Conservation (phyloP, 2,113 vertebrate genomes). For the Pycnonotus jocosus region DNA sequence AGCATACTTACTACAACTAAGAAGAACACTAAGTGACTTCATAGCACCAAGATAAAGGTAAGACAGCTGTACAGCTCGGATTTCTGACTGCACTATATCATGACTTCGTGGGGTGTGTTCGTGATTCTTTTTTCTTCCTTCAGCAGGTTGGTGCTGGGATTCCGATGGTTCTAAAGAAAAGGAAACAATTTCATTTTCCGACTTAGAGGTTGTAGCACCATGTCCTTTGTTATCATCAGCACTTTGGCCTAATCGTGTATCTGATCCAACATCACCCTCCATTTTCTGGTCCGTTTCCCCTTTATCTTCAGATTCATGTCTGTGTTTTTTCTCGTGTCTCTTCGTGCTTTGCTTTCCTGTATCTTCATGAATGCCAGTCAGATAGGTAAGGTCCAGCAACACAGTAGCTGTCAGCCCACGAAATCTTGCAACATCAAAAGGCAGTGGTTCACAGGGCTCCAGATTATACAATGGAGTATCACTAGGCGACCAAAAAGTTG, state of each 20-base stretch:
- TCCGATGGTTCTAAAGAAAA: slow-evolving; percentile 73
- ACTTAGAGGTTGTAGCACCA: slow-evolving; percentile 72
- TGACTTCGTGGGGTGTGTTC: slow-evolving; percentile 79
- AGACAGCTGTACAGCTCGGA: slow-evolving; percentile 91
- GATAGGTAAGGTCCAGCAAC: slow-evolving; percentile 93
- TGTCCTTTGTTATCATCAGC: slow-evolving; percentile 85
- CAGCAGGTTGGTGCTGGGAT: slow-evolving; percentile 70
- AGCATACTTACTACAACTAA: slow-evolving; percentile 96
- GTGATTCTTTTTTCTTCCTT: slow-evolving; percentile 80
- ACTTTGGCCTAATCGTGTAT: slow-evolving; percentile 76
- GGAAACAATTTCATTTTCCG: slow-evolving; percentile 81
- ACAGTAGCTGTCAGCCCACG: slow-evolving; percentile 90
- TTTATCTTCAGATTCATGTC: slow-evolving; percentile 81
- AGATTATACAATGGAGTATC: slow-evolving; percentile 97
- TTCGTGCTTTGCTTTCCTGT: slow-evolving; percentile 78
- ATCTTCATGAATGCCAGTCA: slow-evolving; percentile 95
- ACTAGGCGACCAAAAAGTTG: slow-evolving; percentile 99
- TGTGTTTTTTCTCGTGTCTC: slow-evolving; percentile 89
- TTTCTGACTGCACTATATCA: slow-evolving; percentile 83
- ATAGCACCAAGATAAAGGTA: slow-evolving; percentile 96
- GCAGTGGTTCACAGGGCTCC: slow-evolving; percentile 95
- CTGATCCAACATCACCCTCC: slow-evolving; percentile 68
- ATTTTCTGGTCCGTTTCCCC: slow-evolving; percentile 74
- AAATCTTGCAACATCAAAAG: slow-evolving; percentile 93
- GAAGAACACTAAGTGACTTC: slow-evolving; percentile 92